phyloP scores from a whole-genome alignment of 1,140 invertebrate species.

The Carposina sasakii region DNA sequence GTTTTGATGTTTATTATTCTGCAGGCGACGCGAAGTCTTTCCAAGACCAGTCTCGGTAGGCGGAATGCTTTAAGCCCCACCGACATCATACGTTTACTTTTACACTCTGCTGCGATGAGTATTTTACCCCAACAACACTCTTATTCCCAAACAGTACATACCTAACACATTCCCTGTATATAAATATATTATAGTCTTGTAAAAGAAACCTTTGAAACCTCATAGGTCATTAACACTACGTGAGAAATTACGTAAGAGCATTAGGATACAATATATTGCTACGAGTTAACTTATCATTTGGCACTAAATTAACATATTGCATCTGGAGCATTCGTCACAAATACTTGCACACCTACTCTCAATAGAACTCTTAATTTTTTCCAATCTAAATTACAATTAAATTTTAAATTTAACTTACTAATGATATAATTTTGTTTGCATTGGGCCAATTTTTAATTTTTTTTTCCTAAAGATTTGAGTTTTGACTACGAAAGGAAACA shows the following conservation, averaged over 20 bases:
- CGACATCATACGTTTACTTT: conserved; percentile 43
- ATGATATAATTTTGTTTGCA: conserved; percentile 46
- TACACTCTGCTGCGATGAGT: conserved; percentile 66
- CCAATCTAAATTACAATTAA: conserved; percentile 53
- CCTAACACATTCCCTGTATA: conserved; percentile 71
- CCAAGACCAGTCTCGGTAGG: too few species aligned
- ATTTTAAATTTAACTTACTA: conserved; percentile 46
- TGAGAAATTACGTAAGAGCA: conserved; percentile 67
- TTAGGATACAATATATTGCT: conserved; percentile 70
- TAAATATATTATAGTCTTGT: conserved; percentile 70
- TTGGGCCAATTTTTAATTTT: too few species aligned
- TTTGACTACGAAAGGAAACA: conserved; percentile 30
- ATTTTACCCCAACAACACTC: conserved; percentile 66
- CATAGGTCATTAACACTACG: conserved; percentile 68
- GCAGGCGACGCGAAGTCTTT: too few species aligned
- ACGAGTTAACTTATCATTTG: conserved; percentile 72
- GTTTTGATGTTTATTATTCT: too few species aligned
- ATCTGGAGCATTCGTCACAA: conserved; percentile 67
- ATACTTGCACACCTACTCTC: conserved; percentile 43
- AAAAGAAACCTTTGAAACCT: conserved; percentile 69
- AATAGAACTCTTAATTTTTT: conserved; percentile 37
- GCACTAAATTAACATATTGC: conserved; percentile 72
- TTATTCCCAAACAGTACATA: conserved; percentile 66
- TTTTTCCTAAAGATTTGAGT: conserved; percentile 42
- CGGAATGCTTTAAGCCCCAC: too few species aligned